Evolutionary conservation across 2,797 vertebrate species (phyloP), one percentile per base, ranked within the genome.

Genomic region (Gambelia wislizenii): DNA sequence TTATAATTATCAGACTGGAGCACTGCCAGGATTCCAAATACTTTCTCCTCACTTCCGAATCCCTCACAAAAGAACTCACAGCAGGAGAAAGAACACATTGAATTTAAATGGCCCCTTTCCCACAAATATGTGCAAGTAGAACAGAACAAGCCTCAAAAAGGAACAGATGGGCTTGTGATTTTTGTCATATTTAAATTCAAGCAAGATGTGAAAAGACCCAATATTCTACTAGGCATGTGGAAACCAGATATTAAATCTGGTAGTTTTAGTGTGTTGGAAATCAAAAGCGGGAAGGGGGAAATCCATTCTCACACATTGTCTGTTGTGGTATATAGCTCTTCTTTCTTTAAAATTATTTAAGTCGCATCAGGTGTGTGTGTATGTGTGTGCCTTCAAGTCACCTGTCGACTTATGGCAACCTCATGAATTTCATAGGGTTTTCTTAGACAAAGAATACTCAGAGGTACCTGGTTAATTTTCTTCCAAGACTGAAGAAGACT

Each of bases 1-100:
- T 86, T 81, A 90, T 93, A 95, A 91, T 92, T 89, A 36, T 85
- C 76, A 79, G 80, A 22, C 0, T 94, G 91, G 90, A 94, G 94
- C 13, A 49, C 25, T 92, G 91, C 91, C 90, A 75, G 74, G 67
- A 92, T 89, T 93, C 44, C 87, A 89, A 89, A 91, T 87, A 75
- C 75, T 94, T 94, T 84, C 92, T 90, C 87, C 83, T 85, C 90
- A 80, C 72, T 92, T 89, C 84, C 80, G 75, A 89, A 91, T 90
- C 54, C 3, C 61, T 64, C 74, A 92, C 79, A 93, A 91, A 93
- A 93, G 42, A 14, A 44, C 89, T 91, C 0, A 87, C 2, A 27
- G 42, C 56, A 72, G 86, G 80, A 88, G 75, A 96, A 96, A 84
- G 54, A 85, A 16, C 87, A 89, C 56, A 94, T 77, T 89, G 87